Evolutionary conservation across 2,888 invertebrate species (phyloP).

Genomic region (Drosophila eohydei): DNA sequence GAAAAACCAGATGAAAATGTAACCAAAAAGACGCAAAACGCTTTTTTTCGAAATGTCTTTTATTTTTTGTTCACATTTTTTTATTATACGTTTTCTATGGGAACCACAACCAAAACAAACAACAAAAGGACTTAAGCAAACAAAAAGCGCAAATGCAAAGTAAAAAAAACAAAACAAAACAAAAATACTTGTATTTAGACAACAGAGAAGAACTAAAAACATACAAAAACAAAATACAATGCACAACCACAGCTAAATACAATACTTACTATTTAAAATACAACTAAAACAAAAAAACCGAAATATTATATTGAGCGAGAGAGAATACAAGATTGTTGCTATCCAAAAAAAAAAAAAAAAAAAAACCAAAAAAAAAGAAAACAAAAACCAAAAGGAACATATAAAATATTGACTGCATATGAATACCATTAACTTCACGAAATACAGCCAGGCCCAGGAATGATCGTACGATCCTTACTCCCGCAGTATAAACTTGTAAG

Average conservation of each 20-base stretch:
- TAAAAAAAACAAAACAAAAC: conserved; percentile 36
- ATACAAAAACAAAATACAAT: conserved; percentile 38
- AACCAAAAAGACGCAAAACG: conserved; percentile 50
- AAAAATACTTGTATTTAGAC: conserved; percentile 49
- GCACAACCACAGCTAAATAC: conserved; percentile 72
- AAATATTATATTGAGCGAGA: conserved; percentile 82
- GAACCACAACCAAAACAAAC: conserved; percentile 54
- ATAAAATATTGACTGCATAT: conserved; percentile 56
- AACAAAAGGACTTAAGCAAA: conserved; percentile 68
- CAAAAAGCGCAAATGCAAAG: conserved; percentile 45
- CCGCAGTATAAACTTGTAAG: conserved; percentile 33
- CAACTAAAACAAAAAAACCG: conserved; percentile 64
- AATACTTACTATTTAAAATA: conserved; percentile 73
- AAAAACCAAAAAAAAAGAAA: conserved; percentile 44
- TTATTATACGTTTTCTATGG: conserved; percentile 61
- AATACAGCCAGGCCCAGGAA: conserved; percentile 34
- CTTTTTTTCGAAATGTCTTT: conserved; percentile 66
- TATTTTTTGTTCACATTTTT: conserved; percentile 43
- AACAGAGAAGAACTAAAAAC: conserved; percentile 21
- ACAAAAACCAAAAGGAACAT: conserved; percentile 37
- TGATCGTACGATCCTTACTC: conserved; percentile 33
- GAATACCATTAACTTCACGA: conserved; percentile 51
- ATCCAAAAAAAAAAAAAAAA: conserved; percentile 70
- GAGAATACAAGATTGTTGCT: conserved; percentile 85
- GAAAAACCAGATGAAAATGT: conserved; percentile 45